Evolutionary conservation across 1,140 invertebrate genomes (phyloP).

Genomic region (Tyrophagus putrescentiae): DNA sequence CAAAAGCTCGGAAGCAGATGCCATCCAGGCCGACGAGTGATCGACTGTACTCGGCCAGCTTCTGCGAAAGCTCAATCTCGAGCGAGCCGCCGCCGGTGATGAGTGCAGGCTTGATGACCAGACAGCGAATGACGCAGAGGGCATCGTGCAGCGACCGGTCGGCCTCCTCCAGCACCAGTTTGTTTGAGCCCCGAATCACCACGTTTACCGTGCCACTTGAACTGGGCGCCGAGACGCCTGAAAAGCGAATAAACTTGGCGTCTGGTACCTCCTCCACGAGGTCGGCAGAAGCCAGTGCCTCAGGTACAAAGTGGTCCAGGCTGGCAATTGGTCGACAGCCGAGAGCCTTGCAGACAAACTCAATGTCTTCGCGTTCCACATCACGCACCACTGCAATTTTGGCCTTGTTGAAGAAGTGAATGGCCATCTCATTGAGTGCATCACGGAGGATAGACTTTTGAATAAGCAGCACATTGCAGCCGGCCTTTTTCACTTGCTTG

Average conservation of each 20-base stretch:
- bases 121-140: slow-evolving; percentile 88
- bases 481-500: slow-evolving; percentile 95
- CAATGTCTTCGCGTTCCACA: slow-evolving; percentile 91
- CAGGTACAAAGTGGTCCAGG: slow-evolving; percentile 86
- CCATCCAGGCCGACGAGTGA: slow-evolving; percentile 76
- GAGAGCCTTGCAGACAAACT: slow-evolving; percentile 86
- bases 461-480: slow-evolving; percentile 92
- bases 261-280: slow-evolving; percentile 80
- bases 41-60: slow-evolving; percentile 63
- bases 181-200: slow-evolving; percentile 89
- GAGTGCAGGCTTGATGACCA: slow-evolving; percentile 78
- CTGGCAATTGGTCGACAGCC: slow-evolving; percentile 93
- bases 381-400: slow-evolving; percentile 98
- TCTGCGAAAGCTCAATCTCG: slow-evolving; percentile 80
- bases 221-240: slow-evolving; percentile 22
- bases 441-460: slow-evolving; percentile 97
- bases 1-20: slow-evolving; percentile 80
- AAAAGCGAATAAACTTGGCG: slow-evolving; percentile 82
- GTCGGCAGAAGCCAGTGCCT: slow-evolving; percentile 79
- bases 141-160: slow-evolving; percentile 91
- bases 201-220: slow-evolving; percentile 65
- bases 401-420: slow-evolving; percentile 97
- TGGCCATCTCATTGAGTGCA: slow-evolving; percentile 86
- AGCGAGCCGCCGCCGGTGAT: slow-evolving; percentile 92
- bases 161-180: slow-evolving; percentile 85